Base-by-base conservation (phyloP, 1,140 invertebrate genomes). In the Spodoptera litura region DNA sequence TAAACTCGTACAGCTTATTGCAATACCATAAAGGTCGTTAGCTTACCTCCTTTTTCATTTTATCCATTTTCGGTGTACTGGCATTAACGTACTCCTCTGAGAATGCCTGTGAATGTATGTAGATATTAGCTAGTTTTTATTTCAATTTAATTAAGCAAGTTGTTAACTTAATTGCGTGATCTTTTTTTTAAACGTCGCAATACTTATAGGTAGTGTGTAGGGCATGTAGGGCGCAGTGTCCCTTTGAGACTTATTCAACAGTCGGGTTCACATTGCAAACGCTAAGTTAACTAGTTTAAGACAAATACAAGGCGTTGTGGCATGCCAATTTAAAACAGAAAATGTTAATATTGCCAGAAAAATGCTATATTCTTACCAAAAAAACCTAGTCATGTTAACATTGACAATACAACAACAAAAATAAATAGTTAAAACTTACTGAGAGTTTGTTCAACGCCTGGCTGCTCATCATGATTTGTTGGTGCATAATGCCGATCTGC, bases 401-500 rank as follows among this genome's bases (percentile, higher is more conserved):
- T 31, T 31, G 31, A 31, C 4, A 0, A 31, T 31, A 31, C 31
- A 31, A 31, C 31, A 4, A 31, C 31, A 31, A 31, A 31, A 31
- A 5, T 44, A 20, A 52, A 58, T 44, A 59, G 35, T 51, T 31
- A 31, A 31, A 35, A 84, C 82, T 90, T 59, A 94, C 92, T 68
- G 84, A 88, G 8, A 94, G 86, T 75, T 88, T 91, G 70, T 97
- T 96, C 4, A 98, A 91, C 3, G 97, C 95, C 56, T 96, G 96
- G 9, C 97, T 96, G 86, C 96, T 98, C 66, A 97, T 96, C 15
- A 96, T 96, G 85, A 98, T 96, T 87, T 98, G 97, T 80, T 97
- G 96, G 89, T 98, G 97, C 97, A 98, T 98, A 15, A 98, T 97
- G 78, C 97, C 97, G 82, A 98, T 98, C 93, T 98, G 97, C 15